Conservation (phyloP, 2,797 vertebrate species). For the Betta splendens region DNA sequence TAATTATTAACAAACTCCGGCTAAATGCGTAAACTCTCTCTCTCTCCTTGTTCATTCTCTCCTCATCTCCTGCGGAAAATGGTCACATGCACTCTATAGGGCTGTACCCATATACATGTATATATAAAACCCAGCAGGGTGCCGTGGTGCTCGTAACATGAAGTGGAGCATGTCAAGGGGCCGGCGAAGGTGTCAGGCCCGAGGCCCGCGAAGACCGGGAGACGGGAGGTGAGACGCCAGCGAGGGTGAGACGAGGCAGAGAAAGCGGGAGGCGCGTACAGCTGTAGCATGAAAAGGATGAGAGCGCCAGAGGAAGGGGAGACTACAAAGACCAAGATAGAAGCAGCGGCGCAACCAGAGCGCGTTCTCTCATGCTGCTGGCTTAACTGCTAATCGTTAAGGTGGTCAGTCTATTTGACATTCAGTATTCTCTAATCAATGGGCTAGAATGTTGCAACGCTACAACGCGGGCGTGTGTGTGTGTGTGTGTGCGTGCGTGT, state of each 20-base stretch:
- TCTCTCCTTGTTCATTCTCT: slow-evolving; percentile 62
- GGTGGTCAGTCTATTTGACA: slow-evolving; percentile 63
- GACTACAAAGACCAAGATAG: slow-evolving; percentile 20
- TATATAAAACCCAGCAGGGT: slow-evolving; percentile 44
- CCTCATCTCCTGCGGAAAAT: slow-evolving; percentile 67
- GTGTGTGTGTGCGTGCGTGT: slow-evolving; percentile 43
- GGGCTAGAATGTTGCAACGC: slow-evolving; percentile 55
- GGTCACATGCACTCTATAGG: slow-evolving; percentile 35
- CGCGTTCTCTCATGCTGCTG: slow-evolving; percentile 33
- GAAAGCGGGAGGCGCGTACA: slow-evolving; percentile 12
- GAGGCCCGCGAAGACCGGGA: slow-evolving; percentile 60
- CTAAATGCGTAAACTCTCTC: slow-evolving; percentile 84
- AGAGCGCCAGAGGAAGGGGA: slow-evolving; percentile 13
- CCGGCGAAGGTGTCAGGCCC: slow-evolving; percentile 71
- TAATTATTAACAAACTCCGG: slow-evolving; percentile 85
- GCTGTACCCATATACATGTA: slow-evolving; percentile 23
- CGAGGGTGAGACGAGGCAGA: slow-evolving; percentile 36
- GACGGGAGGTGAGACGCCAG: slow-evolving; percentile 46
- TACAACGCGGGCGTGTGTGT: slow-evolving; percentile 37
- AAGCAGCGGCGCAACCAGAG: slow-evolving; percentile 27
- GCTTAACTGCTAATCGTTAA: slow-evolving; percentile 65
- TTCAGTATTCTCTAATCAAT: slow-evolving; percentile 73
- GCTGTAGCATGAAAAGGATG: slow-evolving; percentile 24
- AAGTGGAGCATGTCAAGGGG: slow-evolving; percentile 81
- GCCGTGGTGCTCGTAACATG: slow-evolving; percentile 76